Base-by-base conservation (phyloP, 1,140 invertebrate species). In the Eupeodes corollae region DNA sequence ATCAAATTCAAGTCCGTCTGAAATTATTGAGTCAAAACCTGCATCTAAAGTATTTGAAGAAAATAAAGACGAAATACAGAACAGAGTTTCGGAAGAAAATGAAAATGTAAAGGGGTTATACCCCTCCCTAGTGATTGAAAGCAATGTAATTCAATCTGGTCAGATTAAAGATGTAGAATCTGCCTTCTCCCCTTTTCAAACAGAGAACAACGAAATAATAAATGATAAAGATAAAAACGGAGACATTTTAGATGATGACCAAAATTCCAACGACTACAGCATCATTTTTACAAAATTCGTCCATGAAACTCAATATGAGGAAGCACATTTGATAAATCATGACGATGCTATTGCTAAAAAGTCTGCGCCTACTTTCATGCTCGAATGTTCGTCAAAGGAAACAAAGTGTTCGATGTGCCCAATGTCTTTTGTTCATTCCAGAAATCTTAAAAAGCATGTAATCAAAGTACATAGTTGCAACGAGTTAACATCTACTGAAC, bases 391-490 rank as follows among this genome's bases (percentile, higher is more conserved):
- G 3, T 39, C 26, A 3, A 15, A n/a, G 14, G 35, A 46, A 30
- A 10, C 45, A 8, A 50, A 49, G 41, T 52, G 51, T 44, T 13
- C 38, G 6, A 13, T 43, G 13, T 52, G 51, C 32, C 35, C 41
- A 8, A 50, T 52, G 51, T 42, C 45, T 19, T 52, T 52, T 50
- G 48, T 50, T 16, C 49, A 33, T 41, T 5, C 32, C 6, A 52
- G 43, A 13, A 44, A 46, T 15, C 32, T 52, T 14, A 33, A 39
- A 18, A n/a, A 44, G 2, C 51, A 52, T n/a, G n/a, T n/a, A n/a
- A n/a, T n/a, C 31, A 19, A 43, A 42, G 31, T 26, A 9, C 48
- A 52, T 8, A 13, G 30, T 10, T 47, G 49, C 16, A 15, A n/a
- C 6, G 26, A 34, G 37, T 5, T 26, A 26, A 26, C 21, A 26